Percentiles rank a stretch among this genome's conserved stretches.
These are phyloP conservation scores for Canis aureus DNA, from an alignment of 2,113 vertebrate genomes.

Conservation along the genomic window DNA sequence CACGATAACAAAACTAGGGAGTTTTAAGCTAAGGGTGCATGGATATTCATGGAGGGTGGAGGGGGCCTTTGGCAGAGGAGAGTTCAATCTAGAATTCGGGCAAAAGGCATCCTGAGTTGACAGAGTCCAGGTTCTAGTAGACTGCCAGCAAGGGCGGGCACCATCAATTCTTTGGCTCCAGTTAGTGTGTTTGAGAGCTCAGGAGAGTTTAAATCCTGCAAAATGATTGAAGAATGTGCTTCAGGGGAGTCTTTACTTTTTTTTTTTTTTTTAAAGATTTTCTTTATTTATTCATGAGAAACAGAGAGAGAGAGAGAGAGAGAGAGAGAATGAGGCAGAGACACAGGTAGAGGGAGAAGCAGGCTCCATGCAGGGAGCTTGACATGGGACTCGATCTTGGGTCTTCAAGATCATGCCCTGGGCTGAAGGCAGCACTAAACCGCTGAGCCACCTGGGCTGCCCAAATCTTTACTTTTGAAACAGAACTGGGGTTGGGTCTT, in stretches of 20 bases:
- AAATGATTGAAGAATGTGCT: background rate
- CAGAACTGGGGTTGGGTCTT: background rate
- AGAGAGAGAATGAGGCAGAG: no score
- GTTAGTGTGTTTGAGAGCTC: background rate
- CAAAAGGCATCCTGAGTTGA: background rate
- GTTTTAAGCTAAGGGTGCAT: background rate
- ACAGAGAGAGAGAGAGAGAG: no score
- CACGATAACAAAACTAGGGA: background rate
- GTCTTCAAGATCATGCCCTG: no score
- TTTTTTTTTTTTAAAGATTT: no score
- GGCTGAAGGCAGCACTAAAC: no score
- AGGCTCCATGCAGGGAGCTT: no score
- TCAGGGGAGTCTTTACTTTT: background rate
- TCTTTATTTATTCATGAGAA: no score
- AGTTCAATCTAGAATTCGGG: background rate
- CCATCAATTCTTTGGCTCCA: background rate
- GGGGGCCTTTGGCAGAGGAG: background rate
- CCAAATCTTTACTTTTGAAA: background rate
- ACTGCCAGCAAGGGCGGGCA: background rate
- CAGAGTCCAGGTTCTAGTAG: background rate
- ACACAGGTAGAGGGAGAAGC: no score
- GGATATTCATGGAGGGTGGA: background rate
- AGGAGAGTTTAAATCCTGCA: background rate
- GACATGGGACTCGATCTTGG: no score
- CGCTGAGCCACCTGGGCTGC: no score